A percentile compares a stretch with the other conserved stretches of the same genome.
These are phyloP conservation scores for Acridotheres tristis DNA, from an alignment of 2,797 vertebrate genomes.

Conservation along the genomic window DNA sequence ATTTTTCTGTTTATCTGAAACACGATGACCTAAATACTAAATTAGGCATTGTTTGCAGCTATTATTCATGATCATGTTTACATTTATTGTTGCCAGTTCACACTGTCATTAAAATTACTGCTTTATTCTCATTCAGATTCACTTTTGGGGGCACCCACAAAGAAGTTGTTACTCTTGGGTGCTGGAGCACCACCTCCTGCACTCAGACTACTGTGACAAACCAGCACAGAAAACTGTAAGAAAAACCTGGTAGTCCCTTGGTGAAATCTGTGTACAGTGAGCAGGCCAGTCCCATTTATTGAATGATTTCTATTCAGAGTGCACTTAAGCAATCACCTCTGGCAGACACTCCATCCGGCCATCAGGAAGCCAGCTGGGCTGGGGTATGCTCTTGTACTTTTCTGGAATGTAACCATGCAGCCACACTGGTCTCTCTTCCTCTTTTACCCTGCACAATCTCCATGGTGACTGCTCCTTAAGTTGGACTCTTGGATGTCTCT, in stretches of 20 bases:
- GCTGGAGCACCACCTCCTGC: not conserved
- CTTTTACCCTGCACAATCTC: not conserved
- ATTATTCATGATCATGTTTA: not conserved
- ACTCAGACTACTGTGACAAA: not conserved
- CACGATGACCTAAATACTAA: not conserved
- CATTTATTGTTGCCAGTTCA: not conserved
- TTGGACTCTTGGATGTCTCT: not conserved
- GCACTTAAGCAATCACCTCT: not conserved
- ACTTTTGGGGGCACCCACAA: not conserved
- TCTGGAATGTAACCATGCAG: not conserved
- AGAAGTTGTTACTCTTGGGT: not conserved
- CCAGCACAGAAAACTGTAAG: not conserved
- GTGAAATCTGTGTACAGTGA: not conserved
- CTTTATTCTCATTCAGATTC: not conserved
- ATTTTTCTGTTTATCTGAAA: not conserved
- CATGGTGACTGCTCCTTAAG: not conserved
- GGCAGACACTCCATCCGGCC: not conserved
- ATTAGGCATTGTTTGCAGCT: not conserved
- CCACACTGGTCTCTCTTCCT: not conserved
- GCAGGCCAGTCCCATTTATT: not conserved
- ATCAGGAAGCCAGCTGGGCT: not conserved
- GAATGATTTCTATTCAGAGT: not conserved
- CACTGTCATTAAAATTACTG: not conserved
- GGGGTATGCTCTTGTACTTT: not conserved
- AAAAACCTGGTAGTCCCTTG: not conserved